phyloP scores from a whole-genome alignment of 2,113 vertebrate species.

The Colius striatus region DNA sequence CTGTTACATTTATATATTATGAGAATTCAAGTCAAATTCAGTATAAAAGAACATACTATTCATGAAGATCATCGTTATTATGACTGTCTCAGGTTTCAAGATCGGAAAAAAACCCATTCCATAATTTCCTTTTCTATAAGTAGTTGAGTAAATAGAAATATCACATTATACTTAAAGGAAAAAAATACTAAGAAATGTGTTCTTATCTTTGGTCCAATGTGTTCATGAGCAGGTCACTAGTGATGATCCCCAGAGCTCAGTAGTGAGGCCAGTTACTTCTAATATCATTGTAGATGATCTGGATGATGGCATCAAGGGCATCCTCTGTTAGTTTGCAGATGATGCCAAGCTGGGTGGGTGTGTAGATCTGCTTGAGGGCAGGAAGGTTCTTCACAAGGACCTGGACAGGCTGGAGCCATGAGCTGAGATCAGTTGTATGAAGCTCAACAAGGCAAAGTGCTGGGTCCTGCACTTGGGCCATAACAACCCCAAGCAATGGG shows the following conservation, averaged over 20 bases:
- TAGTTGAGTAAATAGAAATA: not conserved
- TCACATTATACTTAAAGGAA: not conserved
- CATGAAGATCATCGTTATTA: not conserved
- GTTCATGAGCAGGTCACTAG: not conserved
- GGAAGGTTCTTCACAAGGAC: rapidly evolving
- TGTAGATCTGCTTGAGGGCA: not conserved
- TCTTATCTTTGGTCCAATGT: not conserved
- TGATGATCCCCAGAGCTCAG: not conserved
- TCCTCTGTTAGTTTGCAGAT: not conserved
- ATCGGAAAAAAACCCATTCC: not conserved
- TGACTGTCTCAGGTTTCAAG: not conserved
- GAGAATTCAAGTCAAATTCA: not conserved
- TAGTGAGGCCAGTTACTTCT: not conserved
- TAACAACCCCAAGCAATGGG: too few relatives aligned
- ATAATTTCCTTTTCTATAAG: not conserved
- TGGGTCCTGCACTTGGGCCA: too few relatives aligned
- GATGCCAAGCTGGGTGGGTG: rapidly evolving
- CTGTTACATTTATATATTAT: not conserved
- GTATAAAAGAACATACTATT: not conserved
- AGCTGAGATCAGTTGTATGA: not conserved
- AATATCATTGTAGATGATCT: not conserved
- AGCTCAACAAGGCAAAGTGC: not conserved
- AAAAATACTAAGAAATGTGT: not conserved
- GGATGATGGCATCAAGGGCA: not conserved
- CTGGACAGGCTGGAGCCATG: not conserved